Conservation (phyloP, 2,888 invertebrate species). For the Alsophila aescularia region DNA sequence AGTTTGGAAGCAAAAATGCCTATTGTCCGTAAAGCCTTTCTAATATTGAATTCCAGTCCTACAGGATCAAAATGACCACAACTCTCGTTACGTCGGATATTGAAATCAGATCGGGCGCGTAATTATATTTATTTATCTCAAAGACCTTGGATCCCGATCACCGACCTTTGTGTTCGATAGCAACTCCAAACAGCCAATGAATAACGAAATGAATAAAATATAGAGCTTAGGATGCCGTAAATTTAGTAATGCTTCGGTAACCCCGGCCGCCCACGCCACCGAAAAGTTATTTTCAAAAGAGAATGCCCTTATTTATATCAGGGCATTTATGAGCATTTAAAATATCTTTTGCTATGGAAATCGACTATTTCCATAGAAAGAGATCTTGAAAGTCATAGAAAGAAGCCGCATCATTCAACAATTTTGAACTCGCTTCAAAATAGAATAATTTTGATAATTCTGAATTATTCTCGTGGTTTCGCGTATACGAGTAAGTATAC, state of each 20-base stretch:
- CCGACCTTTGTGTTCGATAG: background rate
- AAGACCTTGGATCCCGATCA: background rate
- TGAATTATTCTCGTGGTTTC: too few species aligned
- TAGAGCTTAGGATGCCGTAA: constrained; percentile 5
- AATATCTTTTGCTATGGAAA: too few species aligned
- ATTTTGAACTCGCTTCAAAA: too few species aligned
- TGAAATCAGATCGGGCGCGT: background rate
- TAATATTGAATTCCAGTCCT: too few species aligned
- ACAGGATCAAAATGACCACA: background rate
- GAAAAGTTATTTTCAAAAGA: background rate
- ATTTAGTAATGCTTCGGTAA: background rate
- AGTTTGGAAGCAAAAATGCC: too few species aligned
- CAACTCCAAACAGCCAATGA: constrained; percentile 7
- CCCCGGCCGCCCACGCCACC: background rate
- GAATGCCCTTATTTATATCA: background rate
- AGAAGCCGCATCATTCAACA: too few species aligned
- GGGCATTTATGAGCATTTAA: too few species aligned
- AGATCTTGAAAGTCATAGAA: too few species aligned
- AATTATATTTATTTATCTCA: background rate
- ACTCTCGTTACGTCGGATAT: background rate
- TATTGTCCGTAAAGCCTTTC: too few species aligned
- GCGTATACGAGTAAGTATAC: too few species aligned
- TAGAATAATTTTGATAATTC: too few species aligned
- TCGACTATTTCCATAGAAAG: too few species aligned
- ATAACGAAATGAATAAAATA: constrained; percentile 15